Percentiles rank a stretch among this genome's conserved stretches.
These are phyloP conservation scores for Magallana gigas DNA, from an alignment of 1,140 invertebrate species.

Conservation along the genomic window DNA sequence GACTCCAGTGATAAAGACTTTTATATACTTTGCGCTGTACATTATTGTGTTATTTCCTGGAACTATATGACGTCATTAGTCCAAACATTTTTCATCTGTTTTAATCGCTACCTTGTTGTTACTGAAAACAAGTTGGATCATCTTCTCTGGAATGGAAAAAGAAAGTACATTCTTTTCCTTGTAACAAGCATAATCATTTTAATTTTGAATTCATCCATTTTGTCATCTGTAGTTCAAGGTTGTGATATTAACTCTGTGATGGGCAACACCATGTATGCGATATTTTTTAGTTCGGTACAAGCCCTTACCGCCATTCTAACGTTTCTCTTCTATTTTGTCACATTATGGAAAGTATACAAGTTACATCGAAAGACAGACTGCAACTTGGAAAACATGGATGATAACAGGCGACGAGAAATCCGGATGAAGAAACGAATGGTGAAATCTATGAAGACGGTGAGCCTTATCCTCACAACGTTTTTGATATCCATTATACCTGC, in stretches of 20 bases:
- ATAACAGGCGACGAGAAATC: too few relatives aligned
- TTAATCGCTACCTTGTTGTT: background rate
- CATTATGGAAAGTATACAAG: too few relatives aligned
- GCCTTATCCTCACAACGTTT: too few relatives aligned
- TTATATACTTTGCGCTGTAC: background rate
- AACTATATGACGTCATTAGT: background rate
- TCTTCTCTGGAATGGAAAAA: background rate
- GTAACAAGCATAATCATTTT: background rate
- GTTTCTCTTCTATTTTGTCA: too few relatives aligned
- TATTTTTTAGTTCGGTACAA: too few relatives aligned
- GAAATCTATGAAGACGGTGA: too few relatives aligned
- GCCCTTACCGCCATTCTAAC: too few relatives aligned
- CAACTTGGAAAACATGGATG: too few relatives aligned
- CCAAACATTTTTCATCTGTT: background rate
- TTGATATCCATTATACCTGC: too few relatives aligned
- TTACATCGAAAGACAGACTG: too few relatives aligned
- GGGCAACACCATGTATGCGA: background rate
- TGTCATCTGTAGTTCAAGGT: background rate
- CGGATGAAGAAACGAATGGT: too few relatives aligned
- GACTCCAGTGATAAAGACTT: background rate
- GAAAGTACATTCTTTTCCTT: background rate
- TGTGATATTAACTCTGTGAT: background rate
- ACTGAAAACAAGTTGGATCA: background rate
- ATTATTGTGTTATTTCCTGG: background rate
- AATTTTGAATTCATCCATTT: background rate